Evolutionary conservation across 2,888 invertebrate species (phyloP).

Genomic region (Amphipoea oculea): DNA sequence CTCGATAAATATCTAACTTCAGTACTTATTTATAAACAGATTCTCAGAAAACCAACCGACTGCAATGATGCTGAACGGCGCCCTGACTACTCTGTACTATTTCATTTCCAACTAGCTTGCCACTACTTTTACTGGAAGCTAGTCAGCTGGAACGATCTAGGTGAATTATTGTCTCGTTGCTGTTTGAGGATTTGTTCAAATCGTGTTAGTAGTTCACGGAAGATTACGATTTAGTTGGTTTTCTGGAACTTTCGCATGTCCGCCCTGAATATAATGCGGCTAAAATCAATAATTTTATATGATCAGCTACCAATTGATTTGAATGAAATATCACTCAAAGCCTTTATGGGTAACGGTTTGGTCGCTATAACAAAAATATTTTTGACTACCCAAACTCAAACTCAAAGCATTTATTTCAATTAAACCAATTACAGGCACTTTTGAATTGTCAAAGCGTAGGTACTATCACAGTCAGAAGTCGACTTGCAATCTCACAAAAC

Average conservation of each 20-base stretch:
- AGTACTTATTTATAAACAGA: background rate
- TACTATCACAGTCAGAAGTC: too few relatives aligned
- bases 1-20: background rate
- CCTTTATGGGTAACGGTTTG: background rate
- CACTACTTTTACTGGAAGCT: conserved; percentile 27
- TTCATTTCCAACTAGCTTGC: conserved; percentile 38
- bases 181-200: conserved; percentile 20
- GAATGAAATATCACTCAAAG: background rate
- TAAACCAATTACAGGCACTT: too few relatives aligned
- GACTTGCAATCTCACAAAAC: too few relatives aligned
- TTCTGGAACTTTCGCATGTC: background rate
- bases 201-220: background rate
- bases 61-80: conserved; percentile 30
- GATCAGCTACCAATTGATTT: background rate
- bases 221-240: conserved; percentile 7
- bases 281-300: background rate
- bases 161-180: conserved; percentile 26
- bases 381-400: too few relatives aligned
- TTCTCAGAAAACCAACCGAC: conserved; percentile 22
- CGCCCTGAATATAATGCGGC: background rate
- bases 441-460: too few relatives aligned
- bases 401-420: too few relatives aligned
- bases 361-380: background rate
- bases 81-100: conserved; percentile 27
- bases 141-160: conserved; percentile 48